A percentile compares a stretch with the other conserved stretches of the same genome.
Evolutionary conservation across 2,113 vertebrate species (phyloP).

Genomic region (Pelvicachromis taeniatus): DNA sequence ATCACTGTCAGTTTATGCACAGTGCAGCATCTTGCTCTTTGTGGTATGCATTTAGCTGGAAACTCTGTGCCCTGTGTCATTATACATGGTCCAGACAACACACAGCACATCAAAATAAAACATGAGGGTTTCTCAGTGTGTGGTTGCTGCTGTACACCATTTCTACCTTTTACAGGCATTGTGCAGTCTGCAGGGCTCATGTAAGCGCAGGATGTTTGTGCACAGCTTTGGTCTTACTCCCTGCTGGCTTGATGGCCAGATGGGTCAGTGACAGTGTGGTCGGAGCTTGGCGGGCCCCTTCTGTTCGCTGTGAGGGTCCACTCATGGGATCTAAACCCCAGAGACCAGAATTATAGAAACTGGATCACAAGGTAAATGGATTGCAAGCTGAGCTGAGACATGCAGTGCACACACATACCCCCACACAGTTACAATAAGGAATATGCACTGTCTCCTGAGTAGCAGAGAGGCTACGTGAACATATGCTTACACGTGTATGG

Average conservation of each 20-base stretch:
- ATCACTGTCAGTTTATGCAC: background rate
- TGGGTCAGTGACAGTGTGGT: constrained; percentile 53
- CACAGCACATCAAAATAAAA: constrained; percentile 21
- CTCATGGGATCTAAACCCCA: constrained; percentile 50
- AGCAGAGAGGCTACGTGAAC: background rate
- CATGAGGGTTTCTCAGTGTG: constrained; percentile 4
- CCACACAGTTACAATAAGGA: background rate
- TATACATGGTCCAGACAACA: constrained; percentile 1
- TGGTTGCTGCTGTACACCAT: background rate
- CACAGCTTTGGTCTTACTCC: constrained; percentile 46
- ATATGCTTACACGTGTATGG: background rate
- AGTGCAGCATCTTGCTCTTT: background rate
- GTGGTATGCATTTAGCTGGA: background rate
- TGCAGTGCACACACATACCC: background rate
- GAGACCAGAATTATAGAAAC: constrained; percentile 34
- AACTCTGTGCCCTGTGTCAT: background rate
- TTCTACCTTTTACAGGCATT: constrained; percentile 19
- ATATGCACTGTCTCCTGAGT: background rate
- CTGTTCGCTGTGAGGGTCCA: constrained; percentile 50
- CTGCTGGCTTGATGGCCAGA: constrained; percentile 52
- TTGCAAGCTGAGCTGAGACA: constrained; percentile 41
- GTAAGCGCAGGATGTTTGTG: constrained; percentile 33
- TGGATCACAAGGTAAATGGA: constrained; percentile 38
- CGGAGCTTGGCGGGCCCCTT: constrained; percentile 53
- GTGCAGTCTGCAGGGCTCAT: constrained; percentile 27